Evolutionary conservation across 2,888 invertebrate genomes (phyloP), one percentile per base, ranked within the genome.

Genomic region (Hypercompe scribonia): DNA sequence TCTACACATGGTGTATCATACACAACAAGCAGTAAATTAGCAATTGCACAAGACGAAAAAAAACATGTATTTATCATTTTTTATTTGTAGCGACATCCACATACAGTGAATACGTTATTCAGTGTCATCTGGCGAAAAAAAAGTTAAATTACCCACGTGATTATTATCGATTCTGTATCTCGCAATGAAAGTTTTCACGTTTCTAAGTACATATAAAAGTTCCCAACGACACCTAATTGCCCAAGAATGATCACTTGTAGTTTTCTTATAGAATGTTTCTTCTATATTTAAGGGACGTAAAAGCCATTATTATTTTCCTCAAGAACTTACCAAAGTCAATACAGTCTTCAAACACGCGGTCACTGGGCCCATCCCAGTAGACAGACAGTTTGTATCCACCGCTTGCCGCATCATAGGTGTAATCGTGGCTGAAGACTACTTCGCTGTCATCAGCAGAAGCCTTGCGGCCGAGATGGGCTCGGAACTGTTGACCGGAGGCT

Each of bases 331-430:
- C 93, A 74, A 96, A 94, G 74, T 93, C 90, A 68, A 93, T 94
- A 82, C 96, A 96, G 86, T 96, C 96, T 77, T 93, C 92, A 69
- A 95, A 95, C 8, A 94, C 87, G 2, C 82, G 81, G 68, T 94
- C 93, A 24, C 88, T 86, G 13, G 95, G 94, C 2, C 95, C 95
- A 24, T 93, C 91, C 95, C 95, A 95, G 61, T 82, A 69, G 63
- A 95, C 81, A 36, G 89, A 86, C 63, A 95, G 78, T 75, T 86
- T 91, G 85, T 87, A 90, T 0, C 92, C 94, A 1, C 90, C 90
- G 36, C 86, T 89, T 34, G 78, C 83, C 8, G 84, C 87, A 33
- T 93, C 92, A 13, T 84, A 85, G 0, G 75, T 50, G 2, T 86
- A 79, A 18, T 81, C 80, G 67, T 92, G 54, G n/a, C 88, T 82